Evolutionary conservation across 23 tunicate species (phyloP), one percentile per base, ranked within the genome.

Genomic region (Oikopleura dioica): DNA sequence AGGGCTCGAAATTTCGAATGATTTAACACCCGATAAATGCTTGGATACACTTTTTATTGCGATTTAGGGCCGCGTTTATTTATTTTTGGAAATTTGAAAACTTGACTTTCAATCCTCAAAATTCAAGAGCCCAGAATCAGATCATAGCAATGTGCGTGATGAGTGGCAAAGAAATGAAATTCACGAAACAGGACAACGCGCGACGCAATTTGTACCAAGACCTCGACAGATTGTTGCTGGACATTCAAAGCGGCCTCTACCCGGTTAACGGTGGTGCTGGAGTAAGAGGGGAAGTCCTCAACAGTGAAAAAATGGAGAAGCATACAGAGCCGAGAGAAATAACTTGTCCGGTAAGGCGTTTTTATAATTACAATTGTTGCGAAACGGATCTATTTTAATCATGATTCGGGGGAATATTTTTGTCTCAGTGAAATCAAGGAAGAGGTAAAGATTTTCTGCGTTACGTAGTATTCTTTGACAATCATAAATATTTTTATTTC

Each of bases 161-260:
- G 55, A 9, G 16, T 9, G 16, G 55, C 55, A 44, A 44, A 9
- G 16, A 44, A 44, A 9, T 44, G 16, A 44, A 44, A 44, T 16
- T 44, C 9, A 9, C 16, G 16, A 44, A 44, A 44, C 55, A 44
- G 16, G 55, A 9, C 55, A 9, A 44, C 9, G 16, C 16, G 16
- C 16, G 9, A 44, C 9, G 9, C 55, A 44, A 9, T 44, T 44
- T 44, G 16, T 44, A 9, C 16, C 16, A 9, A 44, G 72, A 63
- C 33, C 72, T 63, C 33, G 72, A 63, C 33, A 63, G 26, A 28
- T 28, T 63, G 2, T 12, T 63, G 16, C 26, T 63, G 33, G 72
- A 63, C 33, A 31, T 63, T 63, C 72, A 63, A 63, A 63, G 26
- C 72, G 72, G 72, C 29, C 72, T 63, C 16, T 63, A 63, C 72